These are phyloP conservation scores for Serilophus lunatus DNA, from an alignment of 2,113 vertebrate species.

Conservation along the genomic window DNA sequence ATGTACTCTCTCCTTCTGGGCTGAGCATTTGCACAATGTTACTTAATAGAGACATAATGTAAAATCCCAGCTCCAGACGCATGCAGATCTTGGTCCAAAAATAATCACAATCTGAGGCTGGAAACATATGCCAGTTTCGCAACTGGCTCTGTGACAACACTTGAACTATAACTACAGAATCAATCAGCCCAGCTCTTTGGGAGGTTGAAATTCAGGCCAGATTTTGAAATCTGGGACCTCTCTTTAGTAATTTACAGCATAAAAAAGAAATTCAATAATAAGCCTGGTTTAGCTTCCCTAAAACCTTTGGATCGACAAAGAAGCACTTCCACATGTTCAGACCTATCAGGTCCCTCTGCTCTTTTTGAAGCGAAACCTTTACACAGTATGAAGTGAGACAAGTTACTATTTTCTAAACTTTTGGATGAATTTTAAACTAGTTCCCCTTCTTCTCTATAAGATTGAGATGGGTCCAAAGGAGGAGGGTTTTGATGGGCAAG, in stretches of 20 bases:
- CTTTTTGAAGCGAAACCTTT: background rate
- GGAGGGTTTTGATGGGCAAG: background rate
- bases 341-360: background rate
- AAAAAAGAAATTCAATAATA: constrained; percentile 32
- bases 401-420: background rate
- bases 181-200: constrained; percentile 40
- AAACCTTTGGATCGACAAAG: background rate
- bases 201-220: constrained; percentile 51
- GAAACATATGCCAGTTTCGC: constrained; percentile 41
- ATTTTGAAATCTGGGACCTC: constrained; percentile 44
- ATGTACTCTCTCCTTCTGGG: background rate
- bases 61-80: constrained; percentile 26
- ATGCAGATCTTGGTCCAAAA: background rate
- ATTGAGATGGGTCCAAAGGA: background rate
- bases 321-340: constrained; percentile 26
- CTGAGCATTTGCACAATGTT: constrained; percentile 15
- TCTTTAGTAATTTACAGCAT: constrained; percentile 29
- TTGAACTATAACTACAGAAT: constrained; percentile 52
- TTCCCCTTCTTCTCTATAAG: background rate
- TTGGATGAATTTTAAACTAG: background rate
- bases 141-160: constrained; percentile 43
- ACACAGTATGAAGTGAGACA: background rate
- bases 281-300: constrained; percentile 30
- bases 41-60: constrained; percentile 47
- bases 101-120: constrained; percentile 42